A percentile compares a stretch with the other conserved stretches of the same genome.
phyloP scores from a whole-genome alignment of 2,888 invertebrate genomes.

The Disparrhopalites patrizii region DNA sequence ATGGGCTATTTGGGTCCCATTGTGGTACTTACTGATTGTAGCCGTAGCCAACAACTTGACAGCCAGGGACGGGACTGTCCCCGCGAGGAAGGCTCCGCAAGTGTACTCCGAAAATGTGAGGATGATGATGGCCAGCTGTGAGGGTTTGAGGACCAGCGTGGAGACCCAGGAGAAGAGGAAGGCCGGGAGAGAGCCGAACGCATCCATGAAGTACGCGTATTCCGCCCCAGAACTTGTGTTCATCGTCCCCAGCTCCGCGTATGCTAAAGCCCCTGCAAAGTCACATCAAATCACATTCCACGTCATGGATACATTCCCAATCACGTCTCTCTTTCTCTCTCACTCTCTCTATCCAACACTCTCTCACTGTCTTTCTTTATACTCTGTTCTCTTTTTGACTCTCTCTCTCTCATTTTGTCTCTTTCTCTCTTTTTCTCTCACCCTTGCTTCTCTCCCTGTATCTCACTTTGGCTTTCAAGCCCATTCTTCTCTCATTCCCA shows the following conservation, averaged over 20 bases:
- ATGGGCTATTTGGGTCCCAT: too few relatives aligned
- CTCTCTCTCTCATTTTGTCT: too few relatives aligned
- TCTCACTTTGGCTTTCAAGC: too few relatives aligned
- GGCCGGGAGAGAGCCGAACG: constrained; percentile 70
- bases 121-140: constrained; percentile 71
- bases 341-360: too few relatives aligned
- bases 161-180: constrained; percentile 76
- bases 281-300: neutral
- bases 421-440: too few relatives aligned
- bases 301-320: neutral
- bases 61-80: constrained; percentile 73
- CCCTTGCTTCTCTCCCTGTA: too few relatives aligned
- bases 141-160: constrained; percentile 67
- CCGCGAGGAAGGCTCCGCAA: constrained; percentile 69
- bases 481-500: too few relatives aligned
- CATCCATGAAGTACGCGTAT: constrained; percentile 73
- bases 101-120: constrained; percentile 73
- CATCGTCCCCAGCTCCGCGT: constrained; percentile 75
- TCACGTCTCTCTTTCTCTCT: too few relatives aligned
- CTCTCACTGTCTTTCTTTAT: constrained; percentile 5
- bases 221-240: constrained; percentile 76
- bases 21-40: constrained; percentile 76
- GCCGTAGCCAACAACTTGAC: constrained; percentile 85
- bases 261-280: constrained; percentile 67
- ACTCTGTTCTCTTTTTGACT: too few relatives aligned